Evolutionary conservation across 2,888 invertebrate genomes (phyloP).

Genomic region (Lycocerus yunnanus): DNA sequence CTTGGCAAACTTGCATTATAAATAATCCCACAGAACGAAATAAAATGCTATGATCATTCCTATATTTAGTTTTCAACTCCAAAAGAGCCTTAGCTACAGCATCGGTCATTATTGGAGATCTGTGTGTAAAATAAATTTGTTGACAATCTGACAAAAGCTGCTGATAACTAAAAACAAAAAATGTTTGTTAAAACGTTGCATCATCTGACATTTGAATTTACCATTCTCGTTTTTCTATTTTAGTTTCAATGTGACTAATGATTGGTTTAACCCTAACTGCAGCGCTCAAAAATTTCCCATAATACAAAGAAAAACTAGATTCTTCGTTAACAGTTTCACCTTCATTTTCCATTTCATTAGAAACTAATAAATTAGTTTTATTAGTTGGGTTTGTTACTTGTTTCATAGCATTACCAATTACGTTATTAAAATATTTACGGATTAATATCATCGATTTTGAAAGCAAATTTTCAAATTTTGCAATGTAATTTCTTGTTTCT

Average conservation of each 20-base stretch:
- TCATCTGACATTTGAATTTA: conserved; percentile 55
- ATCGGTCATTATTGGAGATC: conserved; percentile 68
- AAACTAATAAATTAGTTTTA: conserved; percentile 40
- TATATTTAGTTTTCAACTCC: conserved; percentile 66
- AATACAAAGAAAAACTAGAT: conserved; percentile 82
- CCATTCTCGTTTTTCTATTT: conserved; percentile 74
- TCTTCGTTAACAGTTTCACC: conserved; percentile 53
- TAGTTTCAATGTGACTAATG: conserved; percentile 79
- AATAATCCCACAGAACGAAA: conserved; percentile 88
- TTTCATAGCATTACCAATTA: conserved; percentile 79
- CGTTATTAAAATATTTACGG: conserved; percentile 75
- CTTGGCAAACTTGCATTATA: conserved; percentile 90
- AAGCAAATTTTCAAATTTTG: conserved; percentile 84
- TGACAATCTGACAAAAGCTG: conserved; percentile 79
- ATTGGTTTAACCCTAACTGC: conserved; percentile 82
- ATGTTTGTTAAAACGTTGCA: neutral
- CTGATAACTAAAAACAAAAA: conserved; percentile 61
- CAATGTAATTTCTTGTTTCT: conserved; percentile 80
- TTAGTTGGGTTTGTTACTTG: conserved; percentile 62
- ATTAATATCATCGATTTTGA: conserved; percentile 79
- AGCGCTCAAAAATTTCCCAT: conserved; percentile 94
- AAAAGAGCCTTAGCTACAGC: conserved; percentile 72
- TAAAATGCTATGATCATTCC: conserved; percentile 80
- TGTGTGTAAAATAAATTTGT: conserved; percentile 77
- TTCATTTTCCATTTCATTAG: conserved; percentile 11